A percentile compares a stretch with the other conserved stretches of the same genome.
Evolutionary conservation across 1,140 invertebrate genomes (phyloP).

Genomic region (Drosophila guanche): DNA sequence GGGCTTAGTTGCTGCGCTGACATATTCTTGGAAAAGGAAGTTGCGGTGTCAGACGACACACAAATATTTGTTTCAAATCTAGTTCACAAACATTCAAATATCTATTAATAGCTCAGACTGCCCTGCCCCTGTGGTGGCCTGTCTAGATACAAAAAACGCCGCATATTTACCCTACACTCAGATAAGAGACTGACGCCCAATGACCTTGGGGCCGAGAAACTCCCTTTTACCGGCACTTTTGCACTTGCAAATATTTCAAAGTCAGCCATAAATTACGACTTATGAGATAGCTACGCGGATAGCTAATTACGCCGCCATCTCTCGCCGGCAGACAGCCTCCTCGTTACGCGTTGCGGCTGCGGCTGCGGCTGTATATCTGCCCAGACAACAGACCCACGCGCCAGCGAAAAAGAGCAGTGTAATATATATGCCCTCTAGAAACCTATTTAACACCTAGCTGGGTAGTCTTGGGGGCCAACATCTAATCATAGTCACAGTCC

Average conservation of each 20-base stretch:
- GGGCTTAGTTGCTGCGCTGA: neutral
- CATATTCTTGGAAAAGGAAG: conserved; percentile 6
- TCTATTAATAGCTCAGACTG: conserved; percentile 42
- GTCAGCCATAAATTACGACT: conserved; percentile 11
- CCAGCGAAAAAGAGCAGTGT: no score
- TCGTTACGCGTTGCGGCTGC: no score
- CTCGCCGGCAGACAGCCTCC: conserved; percentile 4
- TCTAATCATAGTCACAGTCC: neutral
- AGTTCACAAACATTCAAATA: conserved; percentile 36
- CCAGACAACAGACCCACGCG: conserved; percentile 15
- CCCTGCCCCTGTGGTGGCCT: conserved; percentile 7
- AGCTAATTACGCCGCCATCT: conserved; percentile 35
- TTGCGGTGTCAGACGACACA: neutral
- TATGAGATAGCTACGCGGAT: conserved; percentile 5
- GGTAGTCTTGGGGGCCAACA: conserved; percentile 1
- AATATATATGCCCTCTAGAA: conserved; percentile 1
- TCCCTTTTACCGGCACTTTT: conserved; percentile 30
- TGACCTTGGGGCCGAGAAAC: conserved; percentile 29
- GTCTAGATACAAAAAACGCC: conserved; percentile 36
- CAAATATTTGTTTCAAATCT: conserved; percentile 42
- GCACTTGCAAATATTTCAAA: conserved; percentile 35
- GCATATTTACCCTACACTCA: conserved; percentile 35
- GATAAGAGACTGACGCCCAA: conserved; percentile 29
- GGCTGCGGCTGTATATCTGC: conserved; percentile 22
- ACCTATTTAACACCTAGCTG: conserved; percentile 35